Conservation (phyloP, 2,888 invertebrate species). For the Clunio marinus region DNA sequence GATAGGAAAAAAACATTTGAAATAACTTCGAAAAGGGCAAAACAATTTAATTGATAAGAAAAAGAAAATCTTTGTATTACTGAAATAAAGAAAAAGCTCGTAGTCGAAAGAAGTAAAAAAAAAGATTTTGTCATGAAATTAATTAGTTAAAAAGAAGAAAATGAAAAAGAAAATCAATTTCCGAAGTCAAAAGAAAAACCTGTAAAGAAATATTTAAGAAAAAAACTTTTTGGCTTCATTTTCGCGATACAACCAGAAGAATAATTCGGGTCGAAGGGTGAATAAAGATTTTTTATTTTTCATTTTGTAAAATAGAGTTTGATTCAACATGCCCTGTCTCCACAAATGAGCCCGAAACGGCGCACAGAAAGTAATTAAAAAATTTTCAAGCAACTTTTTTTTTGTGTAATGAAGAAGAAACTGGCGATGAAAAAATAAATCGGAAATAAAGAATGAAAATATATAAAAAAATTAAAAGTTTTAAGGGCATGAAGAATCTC, state of each 20-base stretch:
- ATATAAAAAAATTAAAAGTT: conserved; percentile 11
- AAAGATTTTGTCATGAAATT: background rate
- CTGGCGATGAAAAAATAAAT: background rate
- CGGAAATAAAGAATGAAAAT: too few relatives aligned
- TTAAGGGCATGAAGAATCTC: background rate
- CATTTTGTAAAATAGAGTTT: background rate
- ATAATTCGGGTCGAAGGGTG: background rate
- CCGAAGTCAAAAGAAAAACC: background rate
- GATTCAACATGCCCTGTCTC: background rate
- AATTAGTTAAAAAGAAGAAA: background rate
- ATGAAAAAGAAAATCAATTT: background rate
- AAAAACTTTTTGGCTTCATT: conserved; percentile 7
- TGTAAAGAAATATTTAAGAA: background rate
- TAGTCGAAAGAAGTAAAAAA: too few relatives aligned
- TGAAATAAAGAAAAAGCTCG: too few relatives aligned
- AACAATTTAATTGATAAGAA: too few relatives aligned
- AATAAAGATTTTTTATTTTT: background rate
- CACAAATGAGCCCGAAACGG: background rate
- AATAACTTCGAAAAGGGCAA: too few relatives aligned
- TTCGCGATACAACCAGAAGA: background rate
- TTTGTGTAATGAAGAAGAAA: background rate
- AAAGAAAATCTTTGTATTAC: too few relatives aligned
- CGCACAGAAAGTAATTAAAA: background rate
- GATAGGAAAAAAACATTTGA: too few relatives aligned
- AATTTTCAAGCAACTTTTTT: background rate